Conservation (phyloP, 2,797 vertebrate species). For the Sebastes cheni region DNA sequence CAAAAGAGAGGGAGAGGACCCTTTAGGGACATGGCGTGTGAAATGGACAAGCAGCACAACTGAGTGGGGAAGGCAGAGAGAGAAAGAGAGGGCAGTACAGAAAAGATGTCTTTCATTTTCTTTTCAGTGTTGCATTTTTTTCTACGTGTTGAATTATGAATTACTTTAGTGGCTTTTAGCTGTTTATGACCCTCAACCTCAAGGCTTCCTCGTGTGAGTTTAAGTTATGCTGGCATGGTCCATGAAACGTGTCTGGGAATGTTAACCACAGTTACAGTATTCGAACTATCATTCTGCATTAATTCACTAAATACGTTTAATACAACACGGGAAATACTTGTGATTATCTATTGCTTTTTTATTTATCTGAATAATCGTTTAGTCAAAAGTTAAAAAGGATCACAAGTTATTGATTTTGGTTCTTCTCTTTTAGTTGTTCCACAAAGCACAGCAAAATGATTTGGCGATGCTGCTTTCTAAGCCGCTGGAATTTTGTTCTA, state of each 20-base stretch:
- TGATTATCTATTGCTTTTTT: neutral
- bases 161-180: constrained; percentile 47
- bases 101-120: constrained; percentile 11
- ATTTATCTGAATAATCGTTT: neutral
- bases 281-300: neutral
- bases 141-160: constrained; percentile 36
- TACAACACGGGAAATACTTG: neutral
- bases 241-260: neutral
- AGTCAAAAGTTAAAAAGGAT: neutral
- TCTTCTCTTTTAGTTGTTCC: no score
- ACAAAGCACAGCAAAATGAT: no score
- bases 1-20: constrained; percentile 9
- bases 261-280: neutral
- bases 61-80: constrained; percentile 8
- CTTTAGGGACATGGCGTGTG: constrained; percentile 30
- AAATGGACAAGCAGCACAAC: constrained; percentile 38
- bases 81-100: neutral
- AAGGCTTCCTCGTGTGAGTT: constrained; percentile 7
- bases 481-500: neutral
- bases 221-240: neutral
- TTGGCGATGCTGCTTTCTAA: no score
- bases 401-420: neutral
- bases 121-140: constrained; percentile 13
- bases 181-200: constrained; percentile 33
- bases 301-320: neutral